Evolutionary conservation across 2,888 invertebrate species (phyloP), one percentile per base, ranked within the genome.

Genomic region (Drosophila picticornis): DNA sequence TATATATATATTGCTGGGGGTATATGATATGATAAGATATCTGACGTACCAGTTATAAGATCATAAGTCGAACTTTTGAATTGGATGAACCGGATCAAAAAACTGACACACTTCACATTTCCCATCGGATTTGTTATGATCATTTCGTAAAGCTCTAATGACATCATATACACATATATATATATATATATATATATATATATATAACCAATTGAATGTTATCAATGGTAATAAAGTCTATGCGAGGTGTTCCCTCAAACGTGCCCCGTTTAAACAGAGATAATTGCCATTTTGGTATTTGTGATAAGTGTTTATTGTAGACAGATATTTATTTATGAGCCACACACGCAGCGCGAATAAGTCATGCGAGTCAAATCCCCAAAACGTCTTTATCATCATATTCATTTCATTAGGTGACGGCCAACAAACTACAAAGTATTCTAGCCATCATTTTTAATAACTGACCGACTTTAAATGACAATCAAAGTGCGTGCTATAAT

Each of bases 281-380:
- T 78, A 78, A 78, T 59, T 78, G 74, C 29, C 25, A 59, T 55
- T 62, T n/a, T 13, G 27, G 60, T 57, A 77, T 60, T n/a, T 22
- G 22, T 36, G 60, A 75, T 77, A 65, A 43, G 43, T 65, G 38
- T 31, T 38, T 13, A 56, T 25, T 46, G 51, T 51, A 48, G 46
- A 55, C 27, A n/a, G 32, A 25, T 36, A 63, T 77, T 60, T 57
- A 64, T 64, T 64, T 58, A 72, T 58, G 59, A 43, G 38, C 52
- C 34, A 55, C 22, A 46, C 22, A 43, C 50, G 46, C 13, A 38
- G 36, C 22, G 27, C n/a, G 22, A 22, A 59, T 75, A 72, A 77
- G 64, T 75, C 75, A 75, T 50, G 34, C 27, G 11, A 31, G 34
- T 55, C 38, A 4, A 38, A 27, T 27, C 11, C 11, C n/a, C 11